Evolutionary conservation across 1,140 invertebrate species (phyloP), one percentile per base, ranked within the genome.

Genomic region (Maconellicoccus hirsutus): DNA sequence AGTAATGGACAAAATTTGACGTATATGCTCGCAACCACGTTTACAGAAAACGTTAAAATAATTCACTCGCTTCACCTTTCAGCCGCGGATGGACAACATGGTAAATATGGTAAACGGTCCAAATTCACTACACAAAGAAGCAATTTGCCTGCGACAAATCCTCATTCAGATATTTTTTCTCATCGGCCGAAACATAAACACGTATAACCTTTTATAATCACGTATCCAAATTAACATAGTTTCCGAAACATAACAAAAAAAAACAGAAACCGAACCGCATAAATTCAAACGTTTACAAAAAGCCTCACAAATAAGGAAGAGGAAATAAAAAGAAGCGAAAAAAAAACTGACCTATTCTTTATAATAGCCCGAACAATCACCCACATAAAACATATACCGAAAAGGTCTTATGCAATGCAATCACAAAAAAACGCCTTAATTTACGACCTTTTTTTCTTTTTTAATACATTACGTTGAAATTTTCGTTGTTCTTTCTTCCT

Each of bases 281-380:
- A 52, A 52, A 52, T 52, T 52, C n/a, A 52, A 52, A 52, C n/a
- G 42, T 19, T 14, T 19, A 14, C 16, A 52, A 52, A 52, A 52
- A 52, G 42, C 6, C 42, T 52, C 4, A 52, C 42, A 52, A 52
- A 52, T 52, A 52, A 52, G 42, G 42, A 52, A 52, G 42, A 52
- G 42, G 42, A 52, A 52, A 52, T 52, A 52, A 16, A 52, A 52
- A 52, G 42, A 52, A 4, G 42, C n/a, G n/a, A 52, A 52, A 52
- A 52, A 52, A 52, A 52, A 52, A 52, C 42, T 52, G 42, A 52
- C 42, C 42, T 52, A 52, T 52, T 52, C 42, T 52, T 52, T 52
- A 33, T 52, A 52, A 52, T 16, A 16, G 6, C 6, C n/a, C 6
- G 42, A 52, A 52, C 42, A 52, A 52, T 52, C 16, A 52, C 42